Conservation (phyloP, 2,888 invertebrate species). For the Timandra comae region DNA sequence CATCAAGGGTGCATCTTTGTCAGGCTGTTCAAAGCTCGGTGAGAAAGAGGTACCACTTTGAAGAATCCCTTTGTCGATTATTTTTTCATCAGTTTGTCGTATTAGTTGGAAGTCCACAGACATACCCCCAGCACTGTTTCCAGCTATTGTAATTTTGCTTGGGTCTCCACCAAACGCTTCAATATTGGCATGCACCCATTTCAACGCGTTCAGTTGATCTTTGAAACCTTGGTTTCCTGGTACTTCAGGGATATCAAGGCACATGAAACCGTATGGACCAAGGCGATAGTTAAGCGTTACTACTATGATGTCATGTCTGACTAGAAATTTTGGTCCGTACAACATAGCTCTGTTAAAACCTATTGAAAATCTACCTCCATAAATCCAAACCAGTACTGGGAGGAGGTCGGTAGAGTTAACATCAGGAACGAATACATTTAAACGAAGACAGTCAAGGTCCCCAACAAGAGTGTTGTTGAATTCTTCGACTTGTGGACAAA, state of each 20-base stretch:
- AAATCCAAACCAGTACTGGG: slow-evolving; percentile 46
- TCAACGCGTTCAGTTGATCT: slow-evolving; percentile 42
- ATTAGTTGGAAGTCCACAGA: slow-evolving; percentile 40
- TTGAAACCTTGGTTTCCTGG: slow-evolving; percentile 52
- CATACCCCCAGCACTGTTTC: slow-evolving; percentile 42
- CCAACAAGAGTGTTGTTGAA: slow-evolving; percentile 23
- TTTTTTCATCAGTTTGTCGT: slow-evolving; percentile 23
- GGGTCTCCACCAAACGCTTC: slow-evolving; percentile 44
- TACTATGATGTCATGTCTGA: slow-evolving; percentile 36
- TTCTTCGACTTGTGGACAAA: slow-evolving; percentile 32
- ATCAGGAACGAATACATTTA: slow-evolving; percentile 63
- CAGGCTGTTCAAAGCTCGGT: slow-evolving; percentile 16
- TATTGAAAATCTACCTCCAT: slow-evolving; percentile 39
- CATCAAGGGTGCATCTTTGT: slow-evolving; percentile 24
- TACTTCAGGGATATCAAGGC: slow-evolving; percentile 40
- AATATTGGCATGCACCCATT: slow-evolving; percentile 46
- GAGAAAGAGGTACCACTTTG: slow-evolving; percentile 32
- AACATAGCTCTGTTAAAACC: slow-evolving; percentile 28
- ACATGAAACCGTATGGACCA: slow-evolving; percentile 53
- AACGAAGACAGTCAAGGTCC: slow-evolving; percentile 28
- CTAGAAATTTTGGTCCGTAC: slow-evolving; percentile 35
- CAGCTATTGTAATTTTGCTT: slow-evolving; percentile 38
- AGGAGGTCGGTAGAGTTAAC: slow-evolving; percentile 26
- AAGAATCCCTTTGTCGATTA: slow-evolving; percentile 34
- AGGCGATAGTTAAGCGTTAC: slow-evolving; percentile 40